phyloP scores from a whole-genome alignment of 2,888 invertebrate species.

The Bembecia ichneumoniformis region DNA sequence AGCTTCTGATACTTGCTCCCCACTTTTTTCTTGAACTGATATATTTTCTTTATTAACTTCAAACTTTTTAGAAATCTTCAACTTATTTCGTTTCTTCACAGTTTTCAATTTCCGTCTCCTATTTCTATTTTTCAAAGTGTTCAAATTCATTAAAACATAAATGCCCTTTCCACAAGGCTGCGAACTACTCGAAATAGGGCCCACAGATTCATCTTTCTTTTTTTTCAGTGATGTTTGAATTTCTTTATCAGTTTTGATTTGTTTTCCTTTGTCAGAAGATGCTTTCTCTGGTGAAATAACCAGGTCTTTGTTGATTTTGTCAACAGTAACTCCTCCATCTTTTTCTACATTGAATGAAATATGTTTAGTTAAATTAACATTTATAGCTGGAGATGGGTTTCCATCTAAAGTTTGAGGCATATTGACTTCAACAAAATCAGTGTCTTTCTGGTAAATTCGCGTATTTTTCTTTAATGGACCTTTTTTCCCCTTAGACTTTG shows the following conservation, averaged over 20 bases:
- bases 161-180: slow-evolving; percentile 24
- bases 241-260: slow-evolving; percentile 42
- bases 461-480: slow-evolving; percentile 39
- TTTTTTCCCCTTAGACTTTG: slow-evolving; percentile 31
- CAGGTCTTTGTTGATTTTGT: slow-evolving; percentile 35
- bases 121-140: slow-evolving; percentile 39
- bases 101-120: slow-evolving; percentile 33
- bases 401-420: slow-evolving; percentile 33
- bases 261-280: slow-evolving; percentile 19
- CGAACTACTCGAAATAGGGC: slow-evolving; percentile 9
- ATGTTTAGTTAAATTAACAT: slow-evolving; percentile 60
- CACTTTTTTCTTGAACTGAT: slow-evolving; percentile 35
- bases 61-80: slow-evolving; percentile 23
- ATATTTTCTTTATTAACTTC: slow-evolving; percentile 23
- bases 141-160: slow-evolving; percentile 48
- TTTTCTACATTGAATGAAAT: slow-evolving; percentile 62
- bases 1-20: slow-evolving; percentile 65
- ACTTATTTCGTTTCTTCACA: slow-evolving; percentile 22
- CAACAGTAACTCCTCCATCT: slow-evolving; percentile 42
- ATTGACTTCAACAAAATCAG: slow-evolving; percentile 51
- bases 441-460: slow-evolving; percentile 50
- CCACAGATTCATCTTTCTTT: slow-evolving; percentile 16
- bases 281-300: slow-evolving; percentile 38
- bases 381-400: slow-evolving; percentile 38
- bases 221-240: slow-evolving; percentile 47